Evolutionary conservation across 2,888 invertebrate species (phyloP), one percentile per base, ranked within the genome.

Genomic region (Tetranychus piercei): DNA sequence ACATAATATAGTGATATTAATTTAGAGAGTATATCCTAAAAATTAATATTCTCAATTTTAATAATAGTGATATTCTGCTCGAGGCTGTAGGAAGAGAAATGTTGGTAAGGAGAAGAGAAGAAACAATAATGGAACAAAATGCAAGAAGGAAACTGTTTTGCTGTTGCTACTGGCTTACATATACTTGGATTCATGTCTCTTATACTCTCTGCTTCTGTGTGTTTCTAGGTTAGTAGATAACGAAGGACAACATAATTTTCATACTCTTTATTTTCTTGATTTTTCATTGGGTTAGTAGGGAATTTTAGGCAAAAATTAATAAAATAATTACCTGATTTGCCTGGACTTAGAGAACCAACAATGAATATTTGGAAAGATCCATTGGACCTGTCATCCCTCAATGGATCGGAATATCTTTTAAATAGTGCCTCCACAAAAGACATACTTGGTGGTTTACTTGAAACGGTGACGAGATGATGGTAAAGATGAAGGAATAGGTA

Each of bases 331-430:
- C 78, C 78, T 67, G 79, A 77, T 44, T 76, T 91, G 85, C 15
- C 91, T 89, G 44, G 92, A 91, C 78, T 92, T 89, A 80, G 79
- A 79, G 78, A 81, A 80, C 77, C 82, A 85, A 22, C 91, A 90
- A 92, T 90, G 82, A 90, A 92, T 80, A 92, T 91, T 79, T 91
- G 89, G 77, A 92, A 89, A 44, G 90, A 45, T 44, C 20, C n/a
- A 72, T 70, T 23, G n/a, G 18, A n/a, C 9, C 43, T n/a, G 18
- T 23, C 71, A 71, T 34, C 23, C 11, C 55, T 18, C 18, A 45
- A 15, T n/a, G 72, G 20, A 20, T 72, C 72, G 6, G 72, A 72
- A 18, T 72, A 72, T 45, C 72, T 18, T 45, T 45, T 6, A 11
- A 44, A 72, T 15, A 72, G 20, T 20, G 72, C 44, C 15, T 72